Conservation (phyloP, 2,888 invertebrate species). For the Torymus auratus region DNA sequence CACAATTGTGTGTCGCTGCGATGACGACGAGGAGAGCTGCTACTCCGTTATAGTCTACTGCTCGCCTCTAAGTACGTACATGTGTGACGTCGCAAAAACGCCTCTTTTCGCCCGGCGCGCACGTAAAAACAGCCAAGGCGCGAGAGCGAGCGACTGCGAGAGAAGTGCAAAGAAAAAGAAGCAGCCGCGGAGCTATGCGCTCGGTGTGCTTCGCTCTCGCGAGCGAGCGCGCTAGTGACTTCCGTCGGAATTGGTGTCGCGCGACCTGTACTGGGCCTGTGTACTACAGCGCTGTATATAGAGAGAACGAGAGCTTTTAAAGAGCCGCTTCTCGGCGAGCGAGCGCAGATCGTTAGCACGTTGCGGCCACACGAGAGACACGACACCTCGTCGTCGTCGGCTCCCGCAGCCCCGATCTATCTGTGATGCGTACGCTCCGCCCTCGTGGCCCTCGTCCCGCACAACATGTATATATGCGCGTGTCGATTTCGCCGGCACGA, state of each 20-base stretch:
- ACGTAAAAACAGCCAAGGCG: too few relatives aligned
- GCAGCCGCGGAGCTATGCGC: too few relatives aligned
- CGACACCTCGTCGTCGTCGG: too few relatives aligned
- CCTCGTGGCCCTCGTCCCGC: neutral
- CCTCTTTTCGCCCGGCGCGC: too few relatives aligned
- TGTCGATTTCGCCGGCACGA: conserved; percentile 23
- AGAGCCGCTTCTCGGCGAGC: conserved; percentile 25
- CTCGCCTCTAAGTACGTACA: too few relatives aligned
- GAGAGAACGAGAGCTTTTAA: conserved; percentile 26
- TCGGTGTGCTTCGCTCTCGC: too few relatives aligned
- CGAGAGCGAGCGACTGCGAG: too few relatives aligned
- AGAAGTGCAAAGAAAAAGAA: too few relatives aligned
- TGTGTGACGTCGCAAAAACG: too few relatives aligned
- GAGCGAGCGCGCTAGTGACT: conserved; percentile 48
- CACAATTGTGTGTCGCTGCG: conserved; percentile 5
- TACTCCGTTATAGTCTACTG: neutral
- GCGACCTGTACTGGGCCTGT: conserved; percentile 19
- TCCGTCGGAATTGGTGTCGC: conserved; percentile 54
- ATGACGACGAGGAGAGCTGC: neutral
- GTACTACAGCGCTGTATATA: neutral
- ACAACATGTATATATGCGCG: neutral
- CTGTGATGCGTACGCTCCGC: neutral
- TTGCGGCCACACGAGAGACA: neutral
- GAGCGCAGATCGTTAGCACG: conserved; percentile 28
- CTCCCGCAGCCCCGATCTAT: too few relatives aligned